Percentiles rank a stretch among this genome's conserved stretches.
Conservation (phyloP, 2,113 vertebrate genomes). For the Myotis yumanensis region DNA sequence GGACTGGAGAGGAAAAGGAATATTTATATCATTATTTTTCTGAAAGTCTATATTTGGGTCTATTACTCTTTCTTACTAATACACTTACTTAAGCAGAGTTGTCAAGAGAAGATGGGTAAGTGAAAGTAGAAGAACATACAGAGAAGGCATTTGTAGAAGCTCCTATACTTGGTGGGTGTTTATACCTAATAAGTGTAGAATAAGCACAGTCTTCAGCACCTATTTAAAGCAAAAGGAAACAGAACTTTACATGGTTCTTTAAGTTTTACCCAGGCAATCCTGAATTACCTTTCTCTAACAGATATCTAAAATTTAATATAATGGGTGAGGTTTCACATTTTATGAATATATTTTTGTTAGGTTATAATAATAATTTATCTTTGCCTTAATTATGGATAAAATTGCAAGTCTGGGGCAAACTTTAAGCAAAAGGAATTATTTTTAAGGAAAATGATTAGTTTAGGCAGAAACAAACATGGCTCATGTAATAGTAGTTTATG, state of each 20-base stretch:
- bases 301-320: not conserved
- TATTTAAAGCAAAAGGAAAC: constrained; percentile 30
- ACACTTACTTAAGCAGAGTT: constrained; percentile 8
- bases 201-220: not conserved
- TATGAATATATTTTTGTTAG: constrained; percentile 41
- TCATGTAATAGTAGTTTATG: constrained; percentile 38
- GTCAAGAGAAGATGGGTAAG: not conserved
- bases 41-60: not conserved
- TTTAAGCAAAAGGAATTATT: constrained; percentile 25
- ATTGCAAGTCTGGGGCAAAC: constrained; percentile 19
- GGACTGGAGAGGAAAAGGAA: not conserved
- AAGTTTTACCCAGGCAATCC: constrained; percentile 29
- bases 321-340: constrained; percentile 16
- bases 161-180: not conserved
- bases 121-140: not conserved
- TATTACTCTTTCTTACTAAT: not conserved
- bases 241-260: constrained; percentile 16
- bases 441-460: constrained; percentile 49
- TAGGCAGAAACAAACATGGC: constrained; percentile 43
- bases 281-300: constrained; percentile 26
- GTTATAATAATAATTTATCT: not conserved
- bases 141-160: constrained; percentile 1
- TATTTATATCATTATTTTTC: constrained; percentile 6
- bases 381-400: constrained; percentile 31
- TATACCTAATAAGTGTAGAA: not conserved